Evolutionary conservation across 2,797 vertebrate species (phyloP), one percentile per base, ranked within the genome.

Genomic region (Tachyglossus aculeatus): DNA sequence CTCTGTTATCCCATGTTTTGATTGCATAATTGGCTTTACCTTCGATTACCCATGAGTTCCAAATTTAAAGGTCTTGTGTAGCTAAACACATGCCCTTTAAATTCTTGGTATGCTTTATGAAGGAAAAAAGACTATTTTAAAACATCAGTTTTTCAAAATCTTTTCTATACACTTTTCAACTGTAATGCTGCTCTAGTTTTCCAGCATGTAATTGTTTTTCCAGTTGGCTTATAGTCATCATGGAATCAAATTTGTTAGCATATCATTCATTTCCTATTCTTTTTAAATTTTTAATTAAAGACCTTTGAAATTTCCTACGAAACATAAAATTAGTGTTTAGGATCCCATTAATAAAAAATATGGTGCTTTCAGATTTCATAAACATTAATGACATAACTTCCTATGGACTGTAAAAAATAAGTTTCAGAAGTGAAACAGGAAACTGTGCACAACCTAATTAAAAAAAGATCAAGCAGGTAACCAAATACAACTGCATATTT

Each of bases 221-320:
- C 78, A 76, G 24, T 61, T 81, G 59, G 64, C 53, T 76, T 71
- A 80, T 59, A 51, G 45, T 76, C 44, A 73, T 77, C 51, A 55
- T 3, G 15, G 43, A 71, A 65, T 60, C 12, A 40, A 72, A 71
- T 64, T 36, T 77, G 50, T 40, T 62, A 52, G 66, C 41, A 38
- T 56, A 71, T 66, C 74, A 61, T 78, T 71, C 59, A 80, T 44
- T 76, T 80, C 59, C 62, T 60, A 74, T 71, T 76, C 66, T 78
- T 83, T 76, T 68, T 74, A 63, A 67, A 83, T 73, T 78, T 81
- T 79, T 55, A n/a, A n/a, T n/a, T n/a, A 25, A 19, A 76, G 74
- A 83, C 71, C 78, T 78, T 74, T 9, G 33, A 65, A 66, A 37
- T 51, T 48, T 80, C 67, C 63, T 52, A 57, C 16, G 43, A 9